Conservation (phyloP, 1,140 invertebrate species). For the Leptinotarsa undecemlineata region DNA sequence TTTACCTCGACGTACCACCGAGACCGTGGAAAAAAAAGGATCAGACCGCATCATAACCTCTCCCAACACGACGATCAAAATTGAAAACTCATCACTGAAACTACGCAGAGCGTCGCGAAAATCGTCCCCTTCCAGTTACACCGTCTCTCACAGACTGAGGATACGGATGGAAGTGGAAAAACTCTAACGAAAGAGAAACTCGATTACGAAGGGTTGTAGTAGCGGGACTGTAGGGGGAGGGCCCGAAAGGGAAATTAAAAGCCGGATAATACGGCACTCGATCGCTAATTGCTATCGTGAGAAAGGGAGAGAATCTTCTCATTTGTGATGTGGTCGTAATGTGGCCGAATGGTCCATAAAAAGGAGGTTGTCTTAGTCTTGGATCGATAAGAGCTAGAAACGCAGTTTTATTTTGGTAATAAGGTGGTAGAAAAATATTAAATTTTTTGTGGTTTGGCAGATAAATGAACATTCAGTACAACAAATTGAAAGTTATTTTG, state of each 20-base stretch:
- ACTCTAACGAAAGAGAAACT: not conserved
- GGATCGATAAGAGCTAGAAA: too few species aligned
- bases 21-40: not conserved
- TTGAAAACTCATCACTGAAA: constrained; percentile 1
- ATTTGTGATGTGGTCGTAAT: not conserved
- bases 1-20: not conserved
- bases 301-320: not conserved
- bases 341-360: not conserved
- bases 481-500: too few species aligned
- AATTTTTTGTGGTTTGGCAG: too few species aligned
- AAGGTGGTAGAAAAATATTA: too few species aligned
- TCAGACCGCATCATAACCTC: not conserved
- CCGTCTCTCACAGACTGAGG: not conserved
- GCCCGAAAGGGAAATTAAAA: not conserved
- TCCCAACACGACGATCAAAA: not conserved
- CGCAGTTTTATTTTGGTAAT: too few species aligned
- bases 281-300: not conserved
- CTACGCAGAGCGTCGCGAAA: not conserved
- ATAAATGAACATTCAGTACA: too few species aligned
- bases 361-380: not conserved
- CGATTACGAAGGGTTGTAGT: not conserved
- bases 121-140: not conserved
- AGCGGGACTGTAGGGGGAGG: not conserved
- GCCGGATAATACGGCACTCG: not conserved
- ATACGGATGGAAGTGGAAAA: not conserved